A percentile compares a stretch with the other conserved stretches of the same genome.
These are phyloP conservation scores for Linepithema humile DNA, from an alignment of 1,140 invertebrate species.

Conservation along the genomic window DNA sequence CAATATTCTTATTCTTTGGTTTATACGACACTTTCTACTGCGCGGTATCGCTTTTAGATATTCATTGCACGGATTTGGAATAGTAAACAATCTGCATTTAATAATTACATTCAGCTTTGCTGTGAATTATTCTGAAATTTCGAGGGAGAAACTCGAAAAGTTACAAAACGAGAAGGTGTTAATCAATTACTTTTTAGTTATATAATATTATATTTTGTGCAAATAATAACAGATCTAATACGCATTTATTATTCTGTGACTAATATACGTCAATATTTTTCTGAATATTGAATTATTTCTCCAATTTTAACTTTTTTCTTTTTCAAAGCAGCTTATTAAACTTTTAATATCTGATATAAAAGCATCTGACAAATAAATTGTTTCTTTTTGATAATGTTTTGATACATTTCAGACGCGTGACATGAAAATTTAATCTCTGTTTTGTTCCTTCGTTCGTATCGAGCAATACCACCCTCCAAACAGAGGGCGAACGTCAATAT, in stretches of 20 bases:
- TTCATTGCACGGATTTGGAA: too few species aligned
- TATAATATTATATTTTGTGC: background rate
- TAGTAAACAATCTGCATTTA: too few species aligned
- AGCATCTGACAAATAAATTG: background rate
- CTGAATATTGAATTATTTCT: background rate
- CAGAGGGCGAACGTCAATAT: slow-evolving; percentile 77
- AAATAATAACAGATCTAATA: background rate
- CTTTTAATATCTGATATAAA: background rate
- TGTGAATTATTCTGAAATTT: background rate
- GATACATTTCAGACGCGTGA: slow-evolving; percentile 36
- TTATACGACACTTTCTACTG: background rate
- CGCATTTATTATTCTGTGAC: background rate
- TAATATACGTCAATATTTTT: background rate
- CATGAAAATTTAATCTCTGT: slow-evolving; percentile 74
- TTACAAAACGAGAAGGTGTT: background rate
- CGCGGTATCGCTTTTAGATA: too few species aligned
- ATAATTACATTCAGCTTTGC: background rate
- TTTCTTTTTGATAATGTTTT: slow-evolving; percentile 1
- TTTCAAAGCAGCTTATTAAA: background rate
- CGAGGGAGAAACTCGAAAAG: background rate
- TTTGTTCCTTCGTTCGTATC: slow-evolving; percentile 72
- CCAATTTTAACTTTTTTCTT: background rate
- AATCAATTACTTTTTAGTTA: background rate
- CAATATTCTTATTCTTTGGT: background rate
- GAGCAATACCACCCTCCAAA: slow-evolving; percentile 70